Evolutionary conservation across 2,113 vertebrate genomes (phyloP), one percentile per base, ranked within the genome.

Genomic region (Tiliqua scincoides): DNA sequence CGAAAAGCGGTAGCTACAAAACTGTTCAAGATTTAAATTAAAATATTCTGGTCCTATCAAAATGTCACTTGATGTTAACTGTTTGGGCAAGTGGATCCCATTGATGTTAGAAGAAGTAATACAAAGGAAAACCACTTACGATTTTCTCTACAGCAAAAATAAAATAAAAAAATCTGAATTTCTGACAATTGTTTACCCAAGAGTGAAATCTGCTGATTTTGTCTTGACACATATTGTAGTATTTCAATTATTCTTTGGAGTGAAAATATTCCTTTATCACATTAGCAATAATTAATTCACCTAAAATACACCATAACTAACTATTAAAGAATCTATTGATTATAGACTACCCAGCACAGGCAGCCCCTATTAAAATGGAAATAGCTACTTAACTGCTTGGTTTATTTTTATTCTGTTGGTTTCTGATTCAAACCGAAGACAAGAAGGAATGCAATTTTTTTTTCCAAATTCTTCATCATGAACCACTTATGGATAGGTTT

Each of bases 31-130:
- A 83, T 93, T 92, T 92, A 76, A 20, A 21, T 72, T 59, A 84
- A 77, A 67, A 87, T 87, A 74, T 23, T 86, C 43, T n/a, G 73
- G 57, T 86, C 87, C 63, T 89, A 91, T 73, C 27, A 85, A 94
- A 95, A 88, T 84, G 83, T 83, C 93, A 91, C 63, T 93, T 92
- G 83, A 91, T 93, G 91, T 89, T 88, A 88, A 93, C 90, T 79
- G 68, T 54, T 30, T 63, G 48, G n/a, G 4, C 27, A 30, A 88
- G 54, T 27, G 2, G 20, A 82, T 61, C 65, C 48, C 15, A 79
- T 21, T 30, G 25, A 32, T 48, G 21, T 35, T 91, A 32, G 74
- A 94, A 85, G 7, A 86, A 68, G 4, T 48, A 48, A 48, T 48
- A 8, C 8, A 48, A 8, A 48, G 43, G 43, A 8, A 48, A 48